Evolutionary conservation across 2,797 vertebrate genomes (phyloP).

Genomic region (Tympanoctomys barrerae): DNA sequence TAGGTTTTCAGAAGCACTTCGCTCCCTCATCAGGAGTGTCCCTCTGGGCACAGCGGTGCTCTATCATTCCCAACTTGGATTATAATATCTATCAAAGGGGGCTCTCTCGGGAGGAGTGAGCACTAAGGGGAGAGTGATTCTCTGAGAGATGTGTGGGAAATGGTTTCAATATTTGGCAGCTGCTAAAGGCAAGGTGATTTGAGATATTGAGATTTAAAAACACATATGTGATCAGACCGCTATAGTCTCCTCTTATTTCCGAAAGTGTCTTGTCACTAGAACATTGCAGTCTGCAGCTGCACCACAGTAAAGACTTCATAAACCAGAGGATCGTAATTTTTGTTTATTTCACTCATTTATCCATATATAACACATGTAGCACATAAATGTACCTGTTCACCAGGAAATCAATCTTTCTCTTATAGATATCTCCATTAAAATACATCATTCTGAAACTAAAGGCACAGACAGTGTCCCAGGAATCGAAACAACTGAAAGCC

Average conservation of each 20-base stretch:
- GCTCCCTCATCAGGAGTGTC: conserved; percentile 28
- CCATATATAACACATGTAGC: not conserved
- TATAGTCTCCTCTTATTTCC: conserved; percentile 49
- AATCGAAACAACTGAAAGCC: conserved; percentile 84
- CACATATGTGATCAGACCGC: conserved; percentile 22
- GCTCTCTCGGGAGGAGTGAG: conserved; percentile 62
- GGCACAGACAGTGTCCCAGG: conserved; percentile 79
- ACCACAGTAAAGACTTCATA: conserved; percentile 6
- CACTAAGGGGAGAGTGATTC: conserved; percentile 63
- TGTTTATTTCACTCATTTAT: conserved; percentile 20
- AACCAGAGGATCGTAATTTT: conserved; percentile 8
- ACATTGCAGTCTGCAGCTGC: not conserved
- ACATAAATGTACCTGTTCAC: conserved; percentile 42
- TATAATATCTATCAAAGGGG: conserved; percentile 53
- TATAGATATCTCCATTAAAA: conserved; percentile 85
- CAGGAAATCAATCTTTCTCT: conserved; percentile 75
- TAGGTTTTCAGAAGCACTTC: conserved; percentile 41
- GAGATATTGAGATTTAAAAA: conserved; percentile 18
- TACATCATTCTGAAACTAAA: conserved; percentile 88
- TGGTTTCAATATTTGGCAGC: conserved; percentile 71
- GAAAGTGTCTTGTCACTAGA: conserved; percentile 54
- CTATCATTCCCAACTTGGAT: not conserved
- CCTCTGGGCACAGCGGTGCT: conserved; percentile 35
- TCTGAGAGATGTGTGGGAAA: conserved; percentile 67
- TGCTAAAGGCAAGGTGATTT: conserved; percentile 68